A percentile compares a stretch with the other conserved stretches of the same genome.
These are phyloP conservation scores for Chelon auratus DNA, from an alignment of 2,797 vertebrate species.

Conservation along the genomic window DNA sequence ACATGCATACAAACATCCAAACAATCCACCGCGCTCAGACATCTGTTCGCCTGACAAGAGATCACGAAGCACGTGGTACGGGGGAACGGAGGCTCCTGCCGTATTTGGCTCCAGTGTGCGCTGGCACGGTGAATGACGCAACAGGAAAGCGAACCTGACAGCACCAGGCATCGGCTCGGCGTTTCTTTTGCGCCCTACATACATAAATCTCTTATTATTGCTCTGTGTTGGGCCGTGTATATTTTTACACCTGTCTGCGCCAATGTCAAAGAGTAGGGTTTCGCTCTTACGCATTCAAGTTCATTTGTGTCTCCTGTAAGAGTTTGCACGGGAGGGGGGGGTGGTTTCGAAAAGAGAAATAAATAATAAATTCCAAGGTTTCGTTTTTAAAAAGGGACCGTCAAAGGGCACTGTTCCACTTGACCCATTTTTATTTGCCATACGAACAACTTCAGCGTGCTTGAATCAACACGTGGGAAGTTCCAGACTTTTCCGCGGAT, in stretches of 20 bases:
- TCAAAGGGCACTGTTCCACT: constrained; percentile 71
- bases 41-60: constrained; percentile 77
- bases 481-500: constrained; percentile 43
- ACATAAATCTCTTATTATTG: constrained; percentile 82
- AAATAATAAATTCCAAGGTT: constrained; percentile 45
- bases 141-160: constrained; percentile 83
- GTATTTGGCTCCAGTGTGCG: constrained; percentile 70
- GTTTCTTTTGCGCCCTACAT: constrained; percentile 82
- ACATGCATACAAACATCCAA: constrained; percentile 67
- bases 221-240: constrained; percentile 70
- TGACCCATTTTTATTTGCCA: constrained; percentile 76
- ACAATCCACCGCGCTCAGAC: constrained; percentile 66
- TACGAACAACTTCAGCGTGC: constrained; percentile 60
- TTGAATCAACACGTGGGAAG: constrained; percentile 54
- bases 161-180: constrained; percentile 73
- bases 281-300: constrained; percentile 64
- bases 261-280: constrained; percentile 75
- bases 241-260: constrained; percentile 83
- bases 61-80: constrained; percentile 63
- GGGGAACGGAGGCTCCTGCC: constrained; percentile 69
- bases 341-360: neutral
- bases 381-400: constrained; percentile 68
- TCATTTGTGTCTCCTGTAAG: constrained; percentile 73
- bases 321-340: constrained; percentile 54
- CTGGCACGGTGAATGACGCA: constrained; percentile 80